Percentiles rank a stretch among this genome's conserved stretches.
phyloP scores from a whole-genome alignment of 2,888 invertebrate species.

The Criorhina ranunculi region DNA sequence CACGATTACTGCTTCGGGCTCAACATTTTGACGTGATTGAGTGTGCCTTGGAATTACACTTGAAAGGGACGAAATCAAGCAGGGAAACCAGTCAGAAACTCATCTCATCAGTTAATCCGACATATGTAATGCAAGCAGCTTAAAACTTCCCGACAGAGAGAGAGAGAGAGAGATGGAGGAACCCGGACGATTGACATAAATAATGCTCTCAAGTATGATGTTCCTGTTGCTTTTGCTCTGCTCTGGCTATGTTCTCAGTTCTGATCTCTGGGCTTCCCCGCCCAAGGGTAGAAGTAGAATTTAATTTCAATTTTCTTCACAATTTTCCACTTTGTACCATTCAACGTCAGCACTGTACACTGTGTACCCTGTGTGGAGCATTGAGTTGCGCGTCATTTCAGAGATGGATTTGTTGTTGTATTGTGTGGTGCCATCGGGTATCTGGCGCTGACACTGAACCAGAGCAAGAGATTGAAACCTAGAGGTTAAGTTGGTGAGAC shows the following conservation, averaged over 20 bases:
- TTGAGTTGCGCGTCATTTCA: neutral
- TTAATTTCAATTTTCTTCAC: slow-evolving; percentile 60
- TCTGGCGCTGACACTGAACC: slow-evolving; percentile 54
- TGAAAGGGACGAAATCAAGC: slow-evolving; percentile 8
- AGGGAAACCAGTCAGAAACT: slow-evolving; percentile 5
- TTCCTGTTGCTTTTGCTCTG: too few species aligned
- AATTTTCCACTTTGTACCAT: slow-evolving; percentile 44
- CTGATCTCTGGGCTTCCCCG: neutral
- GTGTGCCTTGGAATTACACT: slow-evolving; percentile 51
- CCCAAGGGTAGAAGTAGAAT: slow-evolving; percentile 43
- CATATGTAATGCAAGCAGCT: slow-evolving; percentile 54
- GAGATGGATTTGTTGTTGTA: neutral
- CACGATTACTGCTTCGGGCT: slow-evolving; percentile 29
- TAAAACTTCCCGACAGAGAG: slow-evolving; percentile 24
- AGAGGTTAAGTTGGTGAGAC: slow-evolving; percentile 37
- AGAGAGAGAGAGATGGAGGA: neutral
- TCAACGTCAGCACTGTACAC: slow-evolving; percentile 2
- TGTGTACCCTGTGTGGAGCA: too few species aligned
- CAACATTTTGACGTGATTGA: slow-evolving; percentile 46
- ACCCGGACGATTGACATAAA: slow-evolving; percentile 33
- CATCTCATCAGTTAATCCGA: slow-evolving; percentile 66
- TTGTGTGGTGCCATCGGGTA: slow-evolving; percentile 42
- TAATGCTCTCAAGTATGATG: slow-evolving; percentile 31
- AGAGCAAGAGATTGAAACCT: neutral
- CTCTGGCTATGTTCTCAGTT: too few species aligned